Evolutionary conservation across 2,113 vertebrate genomes (phyloP).

Genomic region (Aspiorhynchus laticeps): DNA sequence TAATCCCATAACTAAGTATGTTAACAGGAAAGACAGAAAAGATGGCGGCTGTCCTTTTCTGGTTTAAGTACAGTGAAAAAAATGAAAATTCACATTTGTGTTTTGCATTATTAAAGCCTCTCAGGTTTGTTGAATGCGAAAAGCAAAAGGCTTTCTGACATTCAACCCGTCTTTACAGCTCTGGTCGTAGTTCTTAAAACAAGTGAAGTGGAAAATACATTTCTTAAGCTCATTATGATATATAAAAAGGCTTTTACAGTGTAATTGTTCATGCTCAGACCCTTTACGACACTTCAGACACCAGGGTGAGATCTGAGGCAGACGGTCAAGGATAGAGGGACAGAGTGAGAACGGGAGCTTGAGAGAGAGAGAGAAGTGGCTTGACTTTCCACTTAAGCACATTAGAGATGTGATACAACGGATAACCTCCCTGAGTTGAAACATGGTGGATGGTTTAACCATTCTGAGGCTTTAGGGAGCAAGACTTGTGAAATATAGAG

Average conservation of each 20-base stretch:
- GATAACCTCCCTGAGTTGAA: neutral
- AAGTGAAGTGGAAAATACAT: conserved; percentile 37
- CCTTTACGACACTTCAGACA: neutral
- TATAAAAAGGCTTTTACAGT: conserved; percentile 22
- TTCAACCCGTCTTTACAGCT: conserved; percentile 23
- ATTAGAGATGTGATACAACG: conserved; percentile 31
- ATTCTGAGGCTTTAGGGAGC: neutral
- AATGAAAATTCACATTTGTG: neutral
- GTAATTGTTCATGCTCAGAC: conserved; percentile 31
- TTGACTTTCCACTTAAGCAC: conserved; percentile 20
- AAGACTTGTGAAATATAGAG: conserved; percentile 1
- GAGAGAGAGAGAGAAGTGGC: neutral
- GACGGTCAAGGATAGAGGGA: neutral
- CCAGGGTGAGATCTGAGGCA: neutral
- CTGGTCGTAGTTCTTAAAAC: conserved; percentile 34
- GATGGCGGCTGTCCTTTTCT: conserved; percentile 3
- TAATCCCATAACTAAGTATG: conserved; percentile 39
- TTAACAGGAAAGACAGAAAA: neutral
- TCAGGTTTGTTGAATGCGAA: neutral
- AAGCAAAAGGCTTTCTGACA: conserved; percentile 18
- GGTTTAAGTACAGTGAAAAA: neutral
- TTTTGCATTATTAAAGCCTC: neutral
- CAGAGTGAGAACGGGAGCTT: neutral
- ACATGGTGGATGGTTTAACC: neutral
- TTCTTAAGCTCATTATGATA: conserved; percentile 38